These are phyloP conservation scores for Rallus limicola DNA, from an alignment of 2,113 vertebrate species.

Conservation along the genomic window DNA sequence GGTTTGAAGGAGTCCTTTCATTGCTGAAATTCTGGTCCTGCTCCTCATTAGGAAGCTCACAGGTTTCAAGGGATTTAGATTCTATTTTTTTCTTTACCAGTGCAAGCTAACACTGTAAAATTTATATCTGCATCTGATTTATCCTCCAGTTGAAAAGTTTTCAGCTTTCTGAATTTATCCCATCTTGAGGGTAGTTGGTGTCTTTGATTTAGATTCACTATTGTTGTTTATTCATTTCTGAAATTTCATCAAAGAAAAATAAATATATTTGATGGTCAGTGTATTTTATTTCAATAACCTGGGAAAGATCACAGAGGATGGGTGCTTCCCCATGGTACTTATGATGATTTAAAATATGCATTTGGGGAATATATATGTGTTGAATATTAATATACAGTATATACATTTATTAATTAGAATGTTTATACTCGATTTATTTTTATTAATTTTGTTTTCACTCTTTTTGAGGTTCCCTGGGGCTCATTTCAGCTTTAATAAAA, in stretches of 20 bases:
- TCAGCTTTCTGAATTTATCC: not conserved
- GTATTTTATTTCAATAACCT: not conserved
- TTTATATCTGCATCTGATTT: not conserved
- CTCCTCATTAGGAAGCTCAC: not conserved
- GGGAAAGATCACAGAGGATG: not conserved
- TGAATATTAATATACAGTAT: not conserved
- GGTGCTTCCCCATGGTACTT: not conserved
- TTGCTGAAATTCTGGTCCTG: not conserved
- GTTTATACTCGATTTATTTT: not conserved
- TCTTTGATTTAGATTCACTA: not conserved
- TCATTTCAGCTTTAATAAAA: not conserved
- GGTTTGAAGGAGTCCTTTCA: not conserved
- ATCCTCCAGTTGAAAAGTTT: not conserved
- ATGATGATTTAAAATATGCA: not conserved
- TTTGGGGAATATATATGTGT: not conserved
- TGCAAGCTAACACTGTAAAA: not conserved
- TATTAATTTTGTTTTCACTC: not conserved
- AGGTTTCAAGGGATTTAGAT: not conserved
- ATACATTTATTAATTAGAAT: not conserved
- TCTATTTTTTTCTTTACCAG: not conserved
- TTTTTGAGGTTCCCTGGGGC: not conserved
- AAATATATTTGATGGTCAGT: not conserved
- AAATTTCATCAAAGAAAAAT: not conserved
- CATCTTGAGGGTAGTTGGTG: not conserved
- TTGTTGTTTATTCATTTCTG: not conserved